Percentiles rank a stretch among this genome's conserved stretches.
phyloP scores from a whole-genome alignment of 1,140 invertebrate genomes.

The Polyergus mexicanus region DNA sequence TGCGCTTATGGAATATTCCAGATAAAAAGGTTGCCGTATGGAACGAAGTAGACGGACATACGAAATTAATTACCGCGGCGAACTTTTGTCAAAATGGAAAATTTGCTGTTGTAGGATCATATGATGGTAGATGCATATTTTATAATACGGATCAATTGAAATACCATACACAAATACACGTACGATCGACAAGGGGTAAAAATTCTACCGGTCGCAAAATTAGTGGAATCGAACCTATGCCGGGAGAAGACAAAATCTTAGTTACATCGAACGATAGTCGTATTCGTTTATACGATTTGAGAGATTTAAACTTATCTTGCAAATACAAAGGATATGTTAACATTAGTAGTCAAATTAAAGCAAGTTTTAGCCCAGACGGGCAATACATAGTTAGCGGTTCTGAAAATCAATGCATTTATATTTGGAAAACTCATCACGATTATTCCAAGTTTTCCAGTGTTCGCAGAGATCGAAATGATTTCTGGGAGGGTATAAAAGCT shows the following conservation, averaged over 20 bases:
- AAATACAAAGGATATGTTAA: slow-evolving; percentile 99
- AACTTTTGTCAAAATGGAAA: slow-evolving; percentile 99
- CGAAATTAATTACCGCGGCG: slow-evolving; percentile 98
- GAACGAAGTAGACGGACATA: slow-evolving; percentile 98
- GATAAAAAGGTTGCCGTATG: slow-evolving; percentile 99
- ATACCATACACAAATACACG: slow-evolving; percentile 99
- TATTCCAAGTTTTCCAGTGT: slow-evolving; percentile 98
- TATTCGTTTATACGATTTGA: slow-evolving; percentile 98
- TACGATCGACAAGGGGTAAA: slow-evolving; percentile 96
- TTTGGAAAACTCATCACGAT: slow-evolving; percentile 98
- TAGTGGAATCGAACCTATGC: slow-evolving; percentile 98
- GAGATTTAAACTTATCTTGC: slow-evolving; percentile 97
- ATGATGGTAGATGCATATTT: slow-evolving; percentile 99
- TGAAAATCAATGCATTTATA: slow-evolving; percentile 99
- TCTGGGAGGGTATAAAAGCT: slow-evolving; percentile 99
- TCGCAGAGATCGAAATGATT: slow-evolving; percentile 97
- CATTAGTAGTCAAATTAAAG: slow-evolving; percentile 98
- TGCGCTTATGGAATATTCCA: slow-evolving; percentile 99
- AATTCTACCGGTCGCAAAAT: slow-evolving; percentile 98
- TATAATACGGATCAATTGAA: slow-evolving; percentile 99
- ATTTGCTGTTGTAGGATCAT: slow-evolving; percentile 99
- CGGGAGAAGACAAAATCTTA: slow-evolving; percentile 98
- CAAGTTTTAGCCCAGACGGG: slow-evolving; percentile 98
- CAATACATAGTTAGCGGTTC: slow-evolving; percentile 99
- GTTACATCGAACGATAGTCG: slow-evolving; percentile 99